Evolutionary conservation across 2,113 vertebrate species (phyloP), one percentile per base, ranked within the genome.

Genomic region (Pogona vitticeps): DNA sequence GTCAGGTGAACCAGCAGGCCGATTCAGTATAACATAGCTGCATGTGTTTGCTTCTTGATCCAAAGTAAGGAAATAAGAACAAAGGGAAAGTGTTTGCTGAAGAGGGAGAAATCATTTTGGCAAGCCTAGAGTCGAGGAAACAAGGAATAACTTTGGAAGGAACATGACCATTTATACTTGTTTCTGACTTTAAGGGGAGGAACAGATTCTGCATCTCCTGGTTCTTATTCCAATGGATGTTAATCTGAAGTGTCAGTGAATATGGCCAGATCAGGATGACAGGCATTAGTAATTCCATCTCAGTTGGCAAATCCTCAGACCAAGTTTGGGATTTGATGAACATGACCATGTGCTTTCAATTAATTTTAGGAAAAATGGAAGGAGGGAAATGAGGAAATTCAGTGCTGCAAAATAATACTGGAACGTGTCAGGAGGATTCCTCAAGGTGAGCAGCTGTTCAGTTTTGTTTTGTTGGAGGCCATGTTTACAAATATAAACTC

Each of bases 321-420:
- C 72, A 76, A 88, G 80, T 20, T n/a, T 40, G 88, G 83, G 84
- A 89, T 88, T 76, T 28, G 70, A 40, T 91, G 90, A 88, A 78
- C 84, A 92, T 92, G 76, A 10, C 91, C 91, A 89, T 89, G 40
- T 96, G 94, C 87, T 96, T 93, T 84, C 80, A 89, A 94, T 95
- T 94, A 96, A 86, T 18, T 91, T 85, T 89, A 90, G 90, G 87
- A 79, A 67, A 90, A 86, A 84, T 59, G 63, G 84, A 46, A 18
- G 26, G 73, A 72, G 70, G 42, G 70, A 38, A 14, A 17, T 6
- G 65, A 26, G 65, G 31, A 31, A 26, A 68, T 92, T 93, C 92
- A 90, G 83, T 91, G 91, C 90, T 92, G 94, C 84, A 88, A 87
- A 91, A 91, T 89, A 42, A 83, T 76, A 21, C 86, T 17, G 2